A percentile compares a stretch with the other conserved stretches of the same genome.
These are phyloP conservation scores for Zalophus californianus DNA, from an alignment of 2,797 vertebrate species.

Conservation along the genomic window DNA sequence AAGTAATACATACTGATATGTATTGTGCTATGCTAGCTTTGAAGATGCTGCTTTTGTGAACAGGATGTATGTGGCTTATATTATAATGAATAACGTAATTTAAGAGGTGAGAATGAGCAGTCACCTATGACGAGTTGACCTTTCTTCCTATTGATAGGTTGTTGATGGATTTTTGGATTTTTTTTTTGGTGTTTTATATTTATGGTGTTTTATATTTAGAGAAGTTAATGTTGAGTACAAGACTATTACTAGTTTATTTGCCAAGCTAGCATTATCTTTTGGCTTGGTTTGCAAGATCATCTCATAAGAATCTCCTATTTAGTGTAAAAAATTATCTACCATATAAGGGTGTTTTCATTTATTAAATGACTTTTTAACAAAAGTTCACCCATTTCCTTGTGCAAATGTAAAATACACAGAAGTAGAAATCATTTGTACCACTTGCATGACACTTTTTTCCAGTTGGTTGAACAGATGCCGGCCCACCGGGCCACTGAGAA, in stretches of 20 bases:
- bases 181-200: slow-evolving; percentile 30
- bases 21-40: background rate
- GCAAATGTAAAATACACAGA: slow-evolving; percentile 68
- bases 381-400: slow-evolving; percentile 72
- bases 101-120: slow-evolving; percentile 51
- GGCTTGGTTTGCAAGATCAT: slow-evolving; percentile 33
- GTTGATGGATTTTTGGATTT: slow-evolving; percentile 31
- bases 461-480: slow-evolving; percentile 90
- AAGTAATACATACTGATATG: slow-evolving; percentile 6
- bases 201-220: slow-evolving; percentile 47
- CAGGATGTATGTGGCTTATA: background rate
- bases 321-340: slow-evolving; percentile 24
- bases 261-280: slow-evolving; percentile 40
- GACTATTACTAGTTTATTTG: slow-evolving; percentile 29
- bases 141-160: slow-evolving; percentile 35
- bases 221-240: slow-evolving; percentile 33
- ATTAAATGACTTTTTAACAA: slow-evolving; percentile 64
- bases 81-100: slow-evolving; percentile 12
- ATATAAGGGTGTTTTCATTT: slow-evolving; percentile 45
- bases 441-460: slow-evolving; percentile 88
- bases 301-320: background rate
- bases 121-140: background rate
- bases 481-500: slow-evolving; percentile 87
- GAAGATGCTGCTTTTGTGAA: slow-evolving; percentile 19
- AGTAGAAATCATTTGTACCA: slow-evolving; percentile 87